These are phyloP conservation scores for Menidia beryllina DNA, from an alignment of 2,113 vertebrate genomes.

Conservation along the genomic window DNA sequence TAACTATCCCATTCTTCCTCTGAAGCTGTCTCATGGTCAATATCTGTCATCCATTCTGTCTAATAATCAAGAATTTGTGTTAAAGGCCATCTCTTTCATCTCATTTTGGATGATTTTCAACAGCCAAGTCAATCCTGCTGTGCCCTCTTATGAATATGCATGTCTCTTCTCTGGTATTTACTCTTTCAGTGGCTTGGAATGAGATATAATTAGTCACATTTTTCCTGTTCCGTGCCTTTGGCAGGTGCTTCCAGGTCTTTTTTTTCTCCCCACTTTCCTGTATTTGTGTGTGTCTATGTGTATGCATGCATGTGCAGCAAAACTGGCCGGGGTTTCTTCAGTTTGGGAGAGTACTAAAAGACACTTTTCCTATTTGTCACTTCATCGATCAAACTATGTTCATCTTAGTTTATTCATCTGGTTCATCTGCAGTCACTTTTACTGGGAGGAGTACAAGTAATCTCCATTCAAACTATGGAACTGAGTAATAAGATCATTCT, in stretches of 20 bases:
- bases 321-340: slow-evolving; percentile 68
- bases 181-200: slow-evolving; percentile 74
- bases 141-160: slow-evolving; percentile 77
- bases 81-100: slow-evolving; percentile 59
- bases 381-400: neutral
- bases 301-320: slow-evolving; percentile 4
- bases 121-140: slow-evolving; percentile 64
- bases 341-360: slow-evolving; percentile 72
- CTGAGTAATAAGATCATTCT: neutral
- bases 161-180: slow-evolving; percentile 77
- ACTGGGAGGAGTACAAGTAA: neutral
- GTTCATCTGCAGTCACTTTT: neutral
- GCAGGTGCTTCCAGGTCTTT: slow-evolving; percentile 67
- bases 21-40: slow-evolving; percentile 29
- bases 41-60: slow-evolving; percentile 23
- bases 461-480: neutral
- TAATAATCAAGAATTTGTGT: slow-evolving; percentile 63
- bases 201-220: slow-evolving; percentile 80
- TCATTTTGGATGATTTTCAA: slow-evolving; percentile 65
- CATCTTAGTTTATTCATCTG: slow-evolving; percentile 13
- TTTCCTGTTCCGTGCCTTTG: slow-evolving; percentile 67
- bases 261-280: neutral
- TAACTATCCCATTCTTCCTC: slow-evolving; percentile 20
- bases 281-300: slow-evolving; percentile 1
- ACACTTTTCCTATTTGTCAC: slow-evolving; percentile 16